Evolutionary conservation across 2,113 vertebrate species (phyloP).

Genomic region (Oreocharis arfaki): DNA sequence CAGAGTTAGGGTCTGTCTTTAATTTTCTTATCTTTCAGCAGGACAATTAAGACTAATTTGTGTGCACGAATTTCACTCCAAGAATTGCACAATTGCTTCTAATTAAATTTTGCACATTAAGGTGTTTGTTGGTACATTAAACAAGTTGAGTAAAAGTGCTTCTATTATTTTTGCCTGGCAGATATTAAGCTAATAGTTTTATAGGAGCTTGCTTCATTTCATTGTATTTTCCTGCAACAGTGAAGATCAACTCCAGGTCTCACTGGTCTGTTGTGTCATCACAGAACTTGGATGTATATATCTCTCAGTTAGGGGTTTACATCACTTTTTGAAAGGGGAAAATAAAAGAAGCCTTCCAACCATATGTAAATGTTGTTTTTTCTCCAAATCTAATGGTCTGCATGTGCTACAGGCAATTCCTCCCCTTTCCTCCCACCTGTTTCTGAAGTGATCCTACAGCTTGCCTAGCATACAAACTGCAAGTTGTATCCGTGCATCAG

Average conservation of each 20-base stretch:
- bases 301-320: background rate
- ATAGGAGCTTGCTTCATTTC: constrained; percentile 12
- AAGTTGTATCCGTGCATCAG: background rate
- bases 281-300: background rate
- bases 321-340: background rate
- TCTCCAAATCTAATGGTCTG: background rate
- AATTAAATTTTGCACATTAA: constrained; percentile 30
- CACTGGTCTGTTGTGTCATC: constrained; percentile 6
- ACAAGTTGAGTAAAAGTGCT: background rate
- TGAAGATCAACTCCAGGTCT: constrained; percentile 41
- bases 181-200: constrained; percentile 46
- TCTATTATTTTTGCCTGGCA: constrained; percentile 47
- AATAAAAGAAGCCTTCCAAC: background rate
- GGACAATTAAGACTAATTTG: background rate
- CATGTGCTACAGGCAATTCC: background rate
- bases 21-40: constrained; percentile 32
- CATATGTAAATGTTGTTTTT: background rate
- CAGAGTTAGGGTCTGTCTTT: background rate
- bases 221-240: constrained; percentile 2
- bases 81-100: constrained; percentile 40
- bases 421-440: background rate
- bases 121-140: background rate
- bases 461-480: background rate
- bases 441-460: background rate
- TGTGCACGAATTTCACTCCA: background rate